Percentiles rank a stretch among this genome's conserved stretches.
These are phyloP conservation scores for Lagria hirta DNA, from an alignment of 2,888 invertebrate genomes.

Conservation along the genomic window DNA sequence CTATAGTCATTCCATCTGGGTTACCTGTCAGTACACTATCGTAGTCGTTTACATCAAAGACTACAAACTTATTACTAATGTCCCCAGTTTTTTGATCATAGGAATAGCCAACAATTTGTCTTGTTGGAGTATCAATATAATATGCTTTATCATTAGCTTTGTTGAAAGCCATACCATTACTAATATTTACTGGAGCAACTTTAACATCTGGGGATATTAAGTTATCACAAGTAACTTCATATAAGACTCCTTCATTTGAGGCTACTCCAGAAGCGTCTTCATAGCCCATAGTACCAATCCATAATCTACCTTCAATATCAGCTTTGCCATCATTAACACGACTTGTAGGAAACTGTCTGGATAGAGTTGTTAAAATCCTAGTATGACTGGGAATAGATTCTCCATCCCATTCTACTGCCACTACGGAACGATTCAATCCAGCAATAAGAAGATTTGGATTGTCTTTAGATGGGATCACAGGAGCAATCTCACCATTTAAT, in stretches of 20 bases:
- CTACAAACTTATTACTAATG: slow-evolving; percentile 50
- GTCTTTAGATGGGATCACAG: slow-evolving; percentile 36
- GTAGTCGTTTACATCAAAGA: slow-evolving; percentile 34
- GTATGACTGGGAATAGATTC: slow-evolving; percentile 1
- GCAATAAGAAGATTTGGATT: slow-evolving; percentile 39
- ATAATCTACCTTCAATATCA: slow-evolving; percentile 58
- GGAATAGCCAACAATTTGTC: slow-evolving; percentile 69
- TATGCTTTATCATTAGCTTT: slow-evolving; percentile 69
- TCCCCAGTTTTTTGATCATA: slow-evolving; percentile 61
- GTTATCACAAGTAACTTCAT: slow-evolving; percentile 56
- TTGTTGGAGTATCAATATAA: slow-evolving; percentile 73
- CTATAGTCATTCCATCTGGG: slow-evolving; percentile 69
- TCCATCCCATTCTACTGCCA: slow-evolving; percentile 58
- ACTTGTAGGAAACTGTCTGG: slow-evolving; percentile 53
- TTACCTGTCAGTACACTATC: slow-evolving; percentile 28
- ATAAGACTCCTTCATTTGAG: slow-evolving; percentile 61
- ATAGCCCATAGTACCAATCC: slow-evolving; percentile 65
- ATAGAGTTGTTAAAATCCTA: slow-evolving; percentile 51
- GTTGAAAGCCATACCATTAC: slow-evolving; percentile 80
- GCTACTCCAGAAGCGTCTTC: slow-evolving; percentile 53
- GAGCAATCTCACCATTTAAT: slow-evolving; percentile 35
- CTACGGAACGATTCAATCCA: slow-evolving; percentile 48
- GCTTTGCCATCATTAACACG: slow-evolving; percentile 65
- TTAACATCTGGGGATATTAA: slow-evolving; percentile 40
- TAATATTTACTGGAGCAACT: slow-evolving; percentile 61